Evolutionary conservation across 2,113 vertebrate species (phyloP).

Genomic region (Psophia crepitans): DNA sequence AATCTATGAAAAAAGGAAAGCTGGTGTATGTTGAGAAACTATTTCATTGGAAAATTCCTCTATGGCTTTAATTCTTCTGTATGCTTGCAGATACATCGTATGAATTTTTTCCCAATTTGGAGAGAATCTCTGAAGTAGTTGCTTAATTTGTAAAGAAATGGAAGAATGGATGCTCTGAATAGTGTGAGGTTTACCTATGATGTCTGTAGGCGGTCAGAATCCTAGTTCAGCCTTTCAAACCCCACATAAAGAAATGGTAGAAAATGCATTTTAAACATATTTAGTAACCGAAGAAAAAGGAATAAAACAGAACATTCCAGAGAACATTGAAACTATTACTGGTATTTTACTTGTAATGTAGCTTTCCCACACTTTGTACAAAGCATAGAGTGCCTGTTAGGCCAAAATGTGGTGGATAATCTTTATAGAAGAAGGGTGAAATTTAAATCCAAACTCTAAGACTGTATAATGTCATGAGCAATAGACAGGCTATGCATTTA

Average conservation of each 20-base stretch:
- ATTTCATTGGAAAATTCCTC: neutral
- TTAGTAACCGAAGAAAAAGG: neutral
- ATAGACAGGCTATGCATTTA: neutral
- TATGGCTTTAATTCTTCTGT: neutral
- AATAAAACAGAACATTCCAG: conserved; percentile 21
- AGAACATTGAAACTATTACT: conserved; percentile 12
- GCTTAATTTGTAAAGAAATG: neutral
- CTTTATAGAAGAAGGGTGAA: neutral
- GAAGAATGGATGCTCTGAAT: neutral
- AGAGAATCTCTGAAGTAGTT: neutral
- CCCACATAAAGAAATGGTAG: neutral
- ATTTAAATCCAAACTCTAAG: conserved; percentile 44
- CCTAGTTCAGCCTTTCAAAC: neutral
- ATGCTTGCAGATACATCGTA: neutral
- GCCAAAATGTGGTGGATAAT: conserved; percentile 14
- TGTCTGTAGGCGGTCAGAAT: neutral
- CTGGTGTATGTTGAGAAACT: neutral
- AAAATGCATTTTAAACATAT: conserved; percentile 10
- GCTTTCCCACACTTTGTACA: conserved; percentile 50
- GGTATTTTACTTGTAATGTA: conserved; percentile 1
- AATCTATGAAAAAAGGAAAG: neutral
- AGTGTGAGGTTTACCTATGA: neutral
- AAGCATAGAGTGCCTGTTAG: conserved; percentile 11
- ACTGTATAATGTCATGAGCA: neutral
- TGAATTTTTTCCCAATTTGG: neutral